Evolutionary conservation across 2,888 invertebrate genomes (phyloP).

Genomic region (Dasysyrphus albostriatus): DNA sequence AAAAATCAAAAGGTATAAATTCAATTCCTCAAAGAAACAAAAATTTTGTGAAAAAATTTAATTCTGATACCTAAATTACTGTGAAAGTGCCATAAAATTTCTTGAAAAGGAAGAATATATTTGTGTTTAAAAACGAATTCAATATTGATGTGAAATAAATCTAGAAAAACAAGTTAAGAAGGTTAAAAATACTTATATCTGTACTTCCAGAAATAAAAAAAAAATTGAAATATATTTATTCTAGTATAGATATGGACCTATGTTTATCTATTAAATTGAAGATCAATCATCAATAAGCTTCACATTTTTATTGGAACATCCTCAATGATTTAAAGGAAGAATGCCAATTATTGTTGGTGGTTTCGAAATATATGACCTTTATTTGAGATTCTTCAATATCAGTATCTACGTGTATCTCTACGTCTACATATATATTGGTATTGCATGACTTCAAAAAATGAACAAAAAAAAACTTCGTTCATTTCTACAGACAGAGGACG

Average conservation of each 20-base stretch:
- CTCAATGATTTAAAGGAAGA: constrained; percentile 10
- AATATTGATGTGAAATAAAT: no score
- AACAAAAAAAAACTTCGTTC: background rate
- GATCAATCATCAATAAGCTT: constrained; percentile 3
- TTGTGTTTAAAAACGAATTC: no score
- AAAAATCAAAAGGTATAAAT: no score
- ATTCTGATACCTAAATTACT: no score
- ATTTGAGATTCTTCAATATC: background rate
- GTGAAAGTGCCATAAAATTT: no score
- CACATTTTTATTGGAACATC: constrained; percentile 18
- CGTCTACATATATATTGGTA: no score
- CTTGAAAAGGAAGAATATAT: no score
- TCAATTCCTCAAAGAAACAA: no score
- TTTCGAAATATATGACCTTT: background rate
- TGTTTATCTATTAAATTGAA: background rate
- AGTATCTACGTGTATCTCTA: background rate
- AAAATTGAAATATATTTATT: background rate
- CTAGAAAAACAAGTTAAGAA: no score
- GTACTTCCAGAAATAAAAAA: no score
- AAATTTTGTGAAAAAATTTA: no score
- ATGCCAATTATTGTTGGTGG: constrained; percentile 33
- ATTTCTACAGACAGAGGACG: background rate
- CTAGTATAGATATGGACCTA: background rate
- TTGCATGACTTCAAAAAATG: background rate
- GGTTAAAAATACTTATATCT: no score